Percentiles rank a stretch among this genome's conserved stretches.
These are phyloP conservation scores for Ictalurus furcatus DNA, from an alignment of 2,113 vertebrate genomes.

Conservation along the genomic window DNA sequence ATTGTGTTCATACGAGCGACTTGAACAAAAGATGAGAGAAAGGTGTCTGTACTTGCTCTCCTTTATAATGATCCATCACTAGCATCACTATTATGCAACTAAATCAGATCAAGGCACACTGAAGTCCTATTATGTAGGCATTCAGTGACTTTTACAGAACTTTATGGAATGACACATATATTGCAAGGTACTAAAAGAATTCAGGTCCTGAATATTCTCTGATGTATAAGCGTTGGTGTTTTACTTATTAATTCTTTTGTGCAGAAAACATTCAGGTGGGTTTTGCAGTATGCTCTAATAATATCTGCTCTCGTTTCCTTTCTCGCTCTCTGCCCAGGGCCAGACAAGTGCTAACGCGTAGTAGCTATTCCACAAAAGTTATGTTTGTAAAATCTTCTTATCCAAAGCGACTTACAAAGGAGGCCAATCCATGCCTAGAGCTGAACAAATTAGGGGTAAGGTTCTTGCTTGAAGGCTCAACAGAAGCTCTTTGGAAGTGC, in stretches of 20 bases:
- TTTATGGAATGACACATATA: neutral
- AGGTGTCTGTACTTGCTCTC: neutral
- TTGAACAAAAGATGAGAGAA: neutral
- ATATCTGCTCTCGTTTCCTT: neutral
- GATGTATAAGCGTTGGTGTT: neutral
- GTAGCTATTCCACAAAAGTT: neutral
- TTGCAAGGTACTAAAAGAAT: neutral
- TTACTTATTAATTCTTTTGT: neutral
- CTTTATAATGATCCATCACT: neutral
- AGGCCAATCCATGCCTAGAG: neutral
- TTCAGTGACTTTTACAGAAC: neutral
- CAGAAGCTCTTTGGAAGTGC: neutral
- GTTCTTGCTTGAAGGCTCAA: neutral
- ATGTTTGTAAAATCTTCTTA: constrained; percentile 13
- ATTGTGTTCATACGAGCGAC: neutral
- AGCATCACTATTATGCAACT: neutral
- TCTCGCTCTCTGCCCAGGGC: neutral
- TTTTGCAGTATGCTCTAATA: neutral
- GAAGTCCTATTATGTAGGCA: neutral
- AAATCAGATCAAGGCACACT: neutral
- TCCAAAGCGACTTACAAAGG: neutral
- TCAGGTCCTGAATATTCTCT: neutral
- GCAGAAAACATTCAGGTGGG: constrained; percentile 14
- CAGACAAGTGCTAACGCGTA: neutral
- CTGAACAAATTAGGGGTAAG: neutral